These are phyloP conservation scores for Agriotes lineatus DNA, from an alignment of 2,888 invertebrate genomes.

Conservation along the genomic window DNA sequence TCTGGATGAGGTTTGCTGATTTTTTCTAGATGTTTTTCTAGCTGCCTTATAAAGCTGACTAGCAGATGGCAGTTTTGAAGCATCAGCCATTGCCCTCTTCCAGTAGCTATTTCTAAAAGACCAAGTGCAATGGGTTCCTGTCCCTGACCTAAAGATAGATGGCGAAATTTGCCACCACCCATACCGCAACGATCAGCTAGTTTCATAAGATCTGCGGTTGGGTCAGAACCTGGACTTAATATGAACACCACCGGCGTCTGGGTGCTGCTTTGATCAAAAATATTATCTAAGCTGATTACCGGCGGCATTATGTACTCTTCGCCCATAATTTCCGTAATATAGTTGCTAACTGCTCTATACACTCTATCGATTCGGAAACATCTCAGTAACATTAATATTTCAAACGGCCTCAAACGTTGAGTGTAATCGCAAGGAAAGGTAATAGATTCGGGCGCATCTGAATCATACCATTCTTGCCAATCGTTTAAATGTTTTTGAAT, in stretches of 20 bases:
- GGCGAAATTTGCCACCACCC: conserved; percentile 84
- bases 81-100: conserved; percentile 91
- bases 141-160: conserved; percentile 93
- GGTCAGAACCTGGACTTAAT: conserved; percentile 94
- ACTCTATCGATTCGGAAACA: conserved; percentile 93
- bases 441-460: conserved; percentile 83
- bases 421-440: conserved; percentile 80
- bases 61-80: conserved; percentile 93
- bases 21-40: conserved; percentile 88
- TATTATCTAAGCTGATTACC: conserved; percentile 84
- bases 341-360: conserved; percentile 86
- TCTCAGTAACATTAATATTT: conserved; percentile 85
- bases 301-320: conserved; percentile 92
- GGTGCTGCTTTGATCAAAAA: conserved; percentile 87
- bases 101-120: conserved; percentile 76
- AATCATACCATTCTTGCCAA: conserved; percentile 82
- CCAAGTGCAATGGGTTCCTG: conserved; percentile 87
- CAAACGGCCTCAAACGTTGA: conserved; percentile 73
- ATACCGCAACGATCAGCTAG: conserved; percentile 78
- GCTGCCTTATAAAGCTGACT: conserved; percentile 80
- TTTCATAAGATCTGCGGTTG: conserved; percentile 87
- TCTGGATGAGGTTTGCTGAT: conserved; percentile 88
- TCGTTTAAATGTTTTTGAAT: conserved; percentile 44
- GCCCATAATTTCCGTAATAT: conserved; percentile 85
- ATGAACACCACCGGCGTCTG: conserved; percentile 92